Evolutionary conservation across 2,888 invertebrate genomes (phyloP).

Genomic region (Amphipoea oculea): DNA sequence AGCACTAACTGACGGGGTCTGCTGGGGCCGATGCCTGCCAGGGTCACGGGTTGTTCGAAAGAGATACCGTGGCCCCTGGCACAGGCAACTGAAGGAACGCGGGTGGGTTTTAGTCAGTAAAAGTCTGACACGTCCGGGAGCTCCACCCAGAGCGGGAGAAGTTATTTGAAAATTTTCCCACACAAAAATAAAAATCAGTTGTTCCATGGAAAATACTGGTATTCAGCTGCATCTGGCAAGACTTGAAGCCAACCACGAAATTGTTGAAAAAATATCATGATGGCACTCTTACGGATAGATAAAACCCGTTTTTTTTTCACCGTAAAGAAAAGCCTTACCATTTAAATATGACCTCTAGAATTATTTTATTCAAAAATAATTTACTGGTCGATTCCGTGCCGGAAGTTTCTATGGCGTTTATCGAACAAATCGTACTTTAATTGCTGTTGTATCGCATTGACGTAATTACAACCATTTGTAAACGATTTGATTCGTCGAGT

Average conservation of each 20-base stretch:
- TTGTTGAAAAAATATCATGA: background rate
- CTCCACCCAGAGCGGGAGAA: too few relatives aligned
- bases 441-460: background rate
- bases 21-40: too few relatives aligned
- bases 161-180: too few relatives aligned
- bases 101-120: too few relatives aligned
- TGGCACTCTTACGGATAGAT: background rate
- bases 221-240: background rate
- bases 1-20: too few relatives aligned
- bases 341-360: background rate
- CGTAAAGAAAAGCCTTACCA: too few relatives aligned
- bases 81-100: too few relatives aligned
- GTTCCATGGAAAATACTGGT: background rate
- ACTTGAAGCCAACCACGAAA: background rate
- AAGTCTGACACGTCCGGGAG: too few relatives aligned
- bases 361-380: background rate
- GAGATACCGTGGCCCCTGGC: too few relatives aligned
- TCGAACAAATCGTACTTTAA: slow-evolving; percentile 3
- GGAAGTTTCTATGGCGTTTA: slow-evolving; percentile 16
- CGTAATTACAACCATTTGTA: slow-evolving; percentile 6
- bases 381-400: background rate
- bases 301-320: background rate
- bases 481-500: background rate
- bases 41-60: too few relatives aligned
- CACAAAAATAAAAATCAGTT: too few relatives aligned